Evolutionary conservation across 1,140 invertebrate genomes (phyloP).

Genomic region (Papilio polyxenes): DNA sequence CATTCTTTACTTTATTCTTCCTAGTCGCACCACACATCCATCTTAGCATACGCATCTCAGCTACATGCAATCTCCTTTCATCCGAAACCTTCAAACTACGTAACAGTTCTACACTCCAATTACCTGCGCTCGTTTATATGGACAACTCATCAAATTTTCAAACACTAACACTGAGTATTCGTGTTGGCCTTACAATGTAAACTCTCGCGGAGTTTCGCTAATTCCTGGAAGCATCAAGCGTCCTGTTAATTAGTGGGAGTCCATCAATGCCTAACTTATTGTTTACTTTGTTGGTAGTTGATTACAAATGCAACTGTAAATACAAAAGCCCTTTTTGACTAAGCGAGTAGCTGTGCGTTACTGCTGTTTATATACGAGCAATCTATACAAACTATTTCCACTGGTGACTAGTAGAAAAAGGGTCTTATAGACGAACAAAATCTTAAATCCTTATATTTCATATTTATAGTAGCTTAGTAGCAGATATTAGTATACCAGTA

Average conservation of each 20-base stretch:
- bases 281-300: slow-evolving; percentile 4
- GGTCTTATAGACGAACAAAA: background rate
- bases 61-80: too few species aligned
- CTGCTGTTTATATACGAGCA: too few species aligned
- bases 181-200: slow-evolving; percentile 1
- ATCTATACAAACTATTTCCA: background rate
- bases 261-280: slow-evolving; percentile 1
- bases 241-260: background rate
- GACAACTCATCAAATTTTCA: slow-evolving; percentile 6
- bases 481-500: background rate
- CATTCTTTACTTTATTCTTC: too few species aligned
- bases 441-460: background rate
- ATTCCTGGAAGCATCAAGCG: background rate
- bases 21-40: too few species aligned
- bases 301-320: background rate
- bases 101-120: background rate
- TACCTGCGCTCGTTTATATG: slow-evolving; percentile 1
- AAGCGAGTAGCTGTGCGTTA: too few species aligned
- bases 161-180: slow-evolving; percentile 6
- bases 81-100: too few species aligned
- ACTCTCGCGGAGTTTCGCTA: background rate
- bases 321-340: background rate
- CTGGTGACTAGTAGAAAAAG: background rate
- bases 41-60: too few species aligned
- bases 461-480: too few species aligned